Evolutionary conservation across 2,797 vertebrate species (phyloP).

Genomic region (Distichodus sexfasciatus): DNA sequence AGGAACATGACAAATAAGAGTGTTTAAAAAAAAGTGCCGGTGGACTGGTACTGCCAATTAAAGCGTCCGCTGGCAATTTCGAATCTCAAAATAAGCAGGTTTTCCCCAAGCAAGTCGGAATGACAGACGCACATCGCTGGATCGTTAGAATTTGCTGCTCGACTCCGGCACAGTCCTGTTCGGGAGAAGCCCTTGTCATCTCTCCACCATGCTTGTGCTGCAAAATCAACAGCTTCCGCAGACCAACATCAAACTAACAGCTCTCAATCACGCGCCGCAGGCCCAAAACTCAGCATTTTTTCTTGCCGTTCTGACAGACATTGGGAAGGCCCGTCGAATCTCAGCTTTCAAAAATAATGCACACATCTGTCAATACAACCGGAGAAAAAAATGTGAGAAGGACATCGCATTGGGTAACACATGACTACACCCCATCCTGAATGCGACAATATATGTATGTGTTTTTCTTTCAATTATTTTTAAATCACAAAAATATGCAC

Average conservation of each 20-base stretch:
- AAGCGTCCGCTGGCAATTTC: slow-evolving; percentile 20
- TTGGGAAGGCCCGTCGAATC: background rate
- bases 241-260: slow-evolving; percentile 25
- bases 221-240: slow-evolving; percentile 20
- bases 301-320: slow-evolving; percentile 6
- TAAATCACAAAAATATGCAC: no score
- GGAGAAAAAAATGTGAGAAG: no score
- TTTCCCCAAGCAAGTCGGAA: slow-evolving; percentile 20
- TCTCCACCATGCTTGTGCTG: slow-evolving; percentile 16
- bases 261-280: slow-evolving; percentile 1
- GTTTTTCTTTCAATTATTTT: no score
- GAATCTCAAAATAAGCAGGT: slow-evolving; percentile 7
- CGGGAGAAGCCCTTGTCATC: slow-evolving; percentile 21
- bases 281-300: background rate
- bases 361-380: background rate
- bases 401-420: no score
- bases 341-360: background rate
- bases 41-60: slow-evolving; percentile 22
- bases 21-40: slow-evolving; percentile 5
- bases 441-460: background rate
- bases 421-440: no score
- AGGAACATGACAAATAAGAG: no score
- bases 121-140: slow-evolving; percentile 18
- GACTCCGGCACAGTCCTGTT: slow-evolving; percentile 7
- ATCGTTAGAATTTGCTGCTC: slow-evolving; percentile 13